Conservation (phyloP, 1,140 invertebrate species). For the Asbolus verrucosus region DNA sequence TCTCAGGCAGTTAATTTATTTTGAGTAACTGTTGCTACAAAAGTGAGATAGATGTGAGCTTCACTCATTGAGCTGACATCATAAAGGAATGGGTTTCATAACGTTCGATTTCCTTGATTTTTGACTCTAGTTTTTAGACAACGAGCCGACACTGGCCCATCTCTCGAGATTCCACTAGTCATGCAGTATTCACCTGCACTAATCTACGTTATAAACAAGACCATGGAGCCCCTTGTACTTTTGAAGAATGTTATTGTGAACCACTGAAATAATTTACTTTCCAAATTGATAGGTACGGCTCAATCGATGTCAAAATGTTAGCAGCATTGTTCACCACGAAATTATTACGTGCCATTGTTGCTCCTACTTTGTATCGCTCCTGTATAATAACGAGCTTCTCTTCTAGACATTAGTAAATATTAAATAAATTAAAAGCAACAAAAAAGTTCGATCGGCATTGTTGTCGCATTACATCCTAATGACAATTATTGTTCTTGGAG, state of each 20-base stretch:
- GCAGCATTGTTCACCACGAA: slow-evolving; percentile 50
- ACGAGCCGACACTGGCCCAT: slow-evolving; percentile 18
- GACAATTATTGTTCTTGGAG: slow-evolving; percentile 18
- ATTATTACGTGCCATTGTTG: slow-evolving; percentile 42
- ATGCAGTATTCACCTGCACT: slow-evolving; percentile 59
- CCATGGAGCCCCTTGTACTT: slow-evolving; percentile 51
- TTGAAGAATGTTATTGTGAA: slow-evolving; percentile 56
- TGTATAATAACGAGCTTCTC: slow-evolving; percentile 52
- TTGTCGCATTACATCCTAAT: slow-evolving; percentile 6
- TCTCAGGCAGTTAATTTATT: too few relatives aligned
- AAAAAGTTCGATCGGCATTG: slow-evolving; percentile 20
- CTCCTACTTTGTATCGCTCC: slow-evolving; percentile 37
- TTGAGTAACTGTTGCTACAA: too few relatives aligned
- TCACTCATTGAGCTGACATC: too few relatives aligned
- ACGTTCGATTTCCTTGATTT: too few relatives aligned
- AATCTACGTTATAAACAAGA: slow-evolving; percentile 57
- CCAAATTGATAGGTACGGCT: slow-evolving; percentile 60
- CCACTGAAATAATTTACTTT: slow-evolving; percentile 61
- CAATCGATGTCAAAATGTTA: slow-evolving; percentile 58
- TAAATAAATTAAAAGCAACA: slow-evolving; percentile 51
- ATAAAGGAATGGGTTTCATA: too few relatives aligned
- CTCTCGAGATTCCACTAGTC: slow-evolving; percentile 53
- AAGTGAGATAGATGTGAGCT: too few relatives aligned
- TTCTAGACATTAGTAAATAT: slow-evolving; percentile 51
- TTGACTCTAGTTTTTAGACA: background rate